Percentiles rank a stretch among this genome's conserved stretches.
Evolutionary conservation across 2,797 vertebrate species (phyloP).

Genomic region (Bradypodion pumilum): DNA sequence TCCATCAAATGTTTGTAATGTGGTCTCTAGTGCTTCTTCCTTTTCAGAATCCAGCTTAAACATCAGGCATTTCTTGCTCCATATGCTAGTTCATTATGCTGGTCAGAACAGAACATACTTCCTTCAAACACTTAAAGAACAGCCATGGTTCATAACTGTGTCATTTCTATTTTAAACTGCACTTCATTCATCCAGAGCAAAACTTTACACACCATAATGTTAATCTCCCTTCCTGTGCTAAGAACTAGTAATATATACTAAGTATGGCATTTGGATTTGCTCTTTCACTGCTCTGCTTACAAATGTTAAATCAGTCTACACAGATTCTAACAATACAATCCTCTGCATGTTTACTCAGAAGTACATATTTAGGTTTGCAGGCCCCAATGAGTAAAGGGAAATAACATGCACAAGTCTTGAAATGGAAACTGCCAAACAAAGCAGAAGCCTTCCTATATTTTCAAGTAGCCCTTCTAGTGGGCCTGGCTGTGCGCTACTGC

Average conservation of each 20-base stretch:
- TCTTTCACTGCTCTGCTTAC: background rate
- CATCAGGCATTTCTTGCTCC: too few relatives aligned
- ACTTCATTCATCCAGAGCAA: background rate
- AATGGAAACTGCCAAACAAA: background rate
- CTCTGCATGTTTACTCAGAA: background rate
- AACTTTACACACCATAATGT: background rate
- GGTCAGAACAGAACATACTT: background rate
- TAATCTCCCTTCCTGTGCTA: background rate
- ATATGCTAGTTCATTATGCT: background rate
- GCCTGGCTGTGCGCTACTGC: background rate
- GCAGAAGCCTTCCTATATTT: background rate
- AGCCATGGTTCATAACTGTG: background rate
- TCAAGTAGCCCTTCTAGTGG: background rate
- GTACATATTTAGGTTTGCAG: background rate
- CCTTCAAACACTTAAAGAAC: background rate
- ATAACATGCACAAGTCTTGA: background rate
- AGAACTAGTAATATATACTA: background rate
- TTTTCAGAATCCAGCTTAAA: too few relatives aligned
- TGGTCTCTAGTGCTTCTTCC: too few relatives aligned
- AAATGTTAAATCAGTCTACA: background rate
- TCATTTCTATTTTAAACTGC: background rate
- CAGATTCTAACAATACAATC: background rate
- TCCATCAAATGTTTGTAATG: too few relatives aligned
- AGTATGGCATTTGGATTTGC: background rate
- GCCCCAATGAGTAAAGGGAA: background rate